Base-by-base conservation (phyloP, 1,140 invertebrate genomes). In the Maconellicoccus hirsutus region DNA sequence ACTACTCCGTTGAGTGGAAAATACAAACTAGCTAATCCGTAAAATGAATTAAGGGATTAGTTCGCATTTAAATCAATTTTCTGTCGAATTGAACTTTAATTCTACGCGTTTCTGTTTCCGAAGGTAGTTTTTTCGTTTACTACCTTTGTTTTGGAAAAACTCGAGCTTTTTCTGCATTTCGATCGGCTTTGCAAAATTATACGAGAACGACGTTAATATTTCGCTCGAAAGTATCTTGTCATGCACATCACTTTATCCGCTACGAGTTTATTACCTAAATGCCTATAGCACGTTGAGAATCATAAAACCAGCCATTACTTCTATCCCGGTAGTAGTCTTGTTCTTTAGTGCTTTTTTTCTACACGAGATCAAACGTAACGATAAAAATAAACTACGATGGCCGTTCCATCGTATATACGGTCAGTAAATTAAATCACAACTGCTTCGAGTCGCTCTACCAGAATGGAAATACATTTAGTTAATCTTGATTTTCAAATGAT, bases 41-140 rank as follows among this genome's bases (percentile, higher is more conserved):
- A 52, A 52, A 52, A 52, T 52, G 42, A 52, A 19, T 52, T 52
- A 52, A 52, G n/a, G 42, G 42, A 52, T 52, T 52, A 52, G 42
- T 52, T 52, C 42, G 12, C 10, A 52, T 16, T 52, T 52, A 52
- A 52, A 52, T 52, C 42, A 52, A 52, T 52, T 52, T 52, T 52
- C 42, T 19, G 42, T 52, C n/a, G 42, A 52, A 52, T 52, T 52
- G 42, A 52, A 52, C 10, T 52, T 19, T 16, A 52, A 52, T 52
- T 52, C n/a, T 16, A 16, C 42, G 42, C 42, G 10, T 52, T 52
- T 52, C 42, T 52, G 42, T 16, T 52, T 52, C n/a, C n/a, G 10
- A 52, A 52, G n/a, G 6, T 52, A 33, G n/a, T n/a, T 38, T 38
- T 38, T 38, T n/a, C n/a, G n/a, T 38, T 38, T 38, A 6, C 33